Evolutionary conservation across 1,140 invertebrate species (phyloP).

Genomic region (Diplogasteroides magnus): DNA sequence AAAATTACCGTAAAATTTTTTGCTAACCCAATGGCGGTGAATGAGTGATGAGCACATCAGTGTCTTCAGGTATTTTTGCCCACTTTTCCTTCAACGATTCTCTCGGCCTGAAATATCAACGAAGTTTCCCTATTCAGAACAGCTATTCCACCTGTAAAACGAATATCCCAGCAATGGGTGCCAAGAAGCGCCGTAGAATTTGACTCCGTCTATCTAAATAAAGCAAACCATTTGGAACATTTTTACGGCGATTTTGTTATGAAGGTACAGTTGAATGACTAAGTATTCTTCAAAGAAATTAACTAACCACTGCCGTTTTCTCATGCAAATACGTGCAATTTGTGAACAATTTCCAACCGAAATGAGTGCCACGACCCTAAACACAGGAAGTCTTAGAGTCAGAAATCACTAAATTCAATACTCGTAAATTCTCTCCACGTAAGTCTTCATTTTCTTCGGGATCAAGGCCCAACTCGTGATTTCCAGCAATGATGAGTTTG

Average conservation of each 20-base stretch:
- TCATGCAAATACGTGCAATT: conserved; percentile 46
- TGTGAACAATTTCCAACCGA: conserved; percentile 44
- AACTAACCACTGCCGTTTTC: conserved; percentile 31
- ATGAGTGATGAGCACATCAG: conserved; percentile 1
- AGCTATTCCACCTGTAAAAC: no score
- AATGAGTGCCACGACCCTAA: conserved; percentile 29
- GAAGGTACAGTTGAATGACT: conserved; percentile 4
- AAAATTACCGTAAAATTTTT: no score
- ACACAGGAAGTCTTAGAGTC: no score
- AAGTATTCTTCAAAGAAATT: neutral
- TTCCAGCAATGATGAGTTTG: conserved; percentile 80
- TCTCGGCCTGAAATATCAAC: no score
- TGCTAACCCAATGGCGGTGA: neutral
- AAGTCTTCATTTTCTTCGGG: conserved; percentile 2
- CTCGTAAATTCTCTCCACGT: neutral
- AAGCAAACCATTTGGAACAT: no score
- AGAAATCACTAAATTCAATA: neutral
- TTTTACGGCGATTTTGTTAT: neutral
- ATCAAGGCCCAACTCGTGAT: conserved; percentile 81
- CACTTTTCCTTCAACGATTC: conserved; percentile 11
- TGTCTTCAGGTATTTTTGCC: neutral
- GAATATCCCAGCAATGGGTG: conserved; percentile 56
- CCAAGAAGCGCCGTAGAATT: conserved; percentile 63
- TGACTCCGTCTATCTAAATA: conserved; percentile 44
- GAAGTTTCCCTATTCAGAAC: no score